A percentile compares a stretch with the other conserved stretches of the same genome.
Evolutionary conservation across 2,113 vertebrate genomes (phyloP).

Genomic region (Gallinago jamesoni): DNA sequence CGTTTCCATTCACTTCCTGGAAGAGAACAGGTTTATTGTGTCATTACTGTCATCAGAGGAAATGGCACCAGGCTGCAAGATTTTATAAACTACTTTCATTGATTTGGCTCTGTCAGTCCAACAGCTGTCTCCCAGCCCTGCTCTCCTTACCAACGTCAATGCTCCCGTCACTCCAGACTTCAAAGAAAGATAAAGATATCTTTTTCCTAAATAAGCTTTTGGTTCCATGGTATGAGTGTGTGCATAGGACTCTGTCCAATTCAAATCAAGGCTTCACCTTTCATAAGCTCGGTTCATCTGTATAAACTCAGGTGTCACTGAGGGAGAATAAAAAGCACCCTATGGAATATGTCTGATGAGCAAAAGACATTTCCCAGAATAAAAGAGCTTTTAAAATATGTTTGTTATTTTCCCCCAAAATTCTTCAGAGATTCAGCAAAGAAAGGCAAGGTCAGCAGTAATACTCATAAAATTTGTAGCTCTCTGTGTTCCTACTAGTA

Average conservation of each 20-base stretch:
- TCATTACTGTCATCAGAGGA: conserved; percentile 29
- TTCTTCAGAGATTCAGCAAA: background rate
- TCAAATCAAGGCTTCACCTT: conserved; percentile 33
- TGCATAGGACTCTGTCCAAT: conserved; percentile 25
- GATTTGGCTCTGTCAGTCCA: background rate
- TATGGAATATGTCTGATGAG: background rate
- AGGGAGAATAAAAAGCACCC: background rate
- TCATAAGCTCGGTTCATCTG: background rate
- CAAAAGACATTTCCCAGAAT: background rate
- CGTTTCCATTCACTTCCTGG: conserved; percentile 15
- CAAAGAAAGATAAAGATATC: conserved; percentile 47
- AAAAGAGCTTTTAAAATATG: background rate
- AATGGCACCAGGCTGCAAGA: background rate
- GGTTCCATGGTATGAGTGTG: background rate
- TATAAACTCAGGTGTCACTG: background rate
- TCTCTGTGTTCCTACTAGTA: background rate
- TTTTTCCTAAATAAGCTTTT: conserved; percentile 3
- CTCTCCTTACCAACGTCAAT: background rate
- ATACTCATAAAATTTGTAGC: background rate
- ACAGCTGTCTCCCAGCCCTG: background rate
- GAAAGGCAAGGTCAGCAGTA: background rate
- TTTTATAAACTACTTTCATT: conserved; percentile 5
- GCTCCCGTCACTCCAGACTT: background rate
- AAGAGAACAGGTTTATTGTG: conserved; percentile 21
- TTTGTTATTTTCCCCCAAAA: background rate